Evolutionary conservation across 1,140 invertebrate species (phyloP).

Genomic region (Drosophila mauritiana): DNA sequence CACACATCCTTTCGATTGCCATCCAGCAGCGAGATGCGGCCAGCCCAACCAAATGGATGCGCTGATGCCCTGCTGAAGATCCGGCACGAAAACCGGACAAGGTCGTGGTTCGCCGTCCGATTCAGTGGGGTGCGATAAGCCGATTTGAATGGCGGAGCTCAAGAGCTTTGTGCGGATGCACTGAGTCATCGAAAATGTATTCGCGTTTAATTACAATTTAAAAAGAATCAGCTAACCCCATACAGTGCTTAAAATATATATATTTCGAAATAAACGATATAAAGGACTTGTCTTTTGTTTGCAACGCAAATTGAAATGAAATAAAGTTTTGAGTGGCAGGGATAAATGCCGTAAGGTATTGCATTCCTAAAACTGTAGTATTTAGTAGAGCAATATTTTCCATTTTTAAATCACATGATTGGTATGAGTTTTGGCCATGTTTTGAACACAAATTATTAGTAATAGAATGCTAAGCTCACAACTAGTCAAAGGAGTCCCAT

Average conservation of each 20-base stretch:
- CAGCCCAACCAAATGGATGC: conserved; percentile 48
- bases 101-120: conserved; percentile 17
- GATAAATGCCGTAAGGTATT: no score
- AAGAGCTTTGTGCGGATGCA: conserved; percentile 32
- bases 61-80: conserved; percentile 19
- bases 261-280: neutral
- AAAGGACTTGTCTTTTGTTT: no score
- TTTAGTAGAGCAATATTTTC: no score
- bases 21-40: conserved; percentile 22
- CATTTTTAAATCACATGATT: no score
- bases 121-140: conserved; percentile 45
- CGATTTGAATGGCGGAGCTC: conserved; percentile 28
- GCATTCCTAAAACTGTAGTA: no score
- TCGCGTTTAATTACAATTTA: conserved; percentile 37
- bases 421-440: neutral
- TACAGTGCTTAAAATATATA: neutral
- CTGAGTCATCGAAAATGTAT: conserved; percentile 32
- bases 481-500: neutral
- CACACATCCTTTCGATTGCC: conserved; percentile 26
- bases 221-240: conserved; percentile 16
- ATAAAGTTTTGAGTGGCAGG: no score
- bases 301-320: no score
- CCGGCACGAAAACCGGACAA: conserved; percentile 13
- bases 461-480: neutral
- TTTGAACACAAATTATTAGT: neutral